Percentiles rank a stretch among this genome's conserved stretches.
Conservation (phyloP, 2,797 vertebrate species). For the Streptopelia turtur region DNA sequence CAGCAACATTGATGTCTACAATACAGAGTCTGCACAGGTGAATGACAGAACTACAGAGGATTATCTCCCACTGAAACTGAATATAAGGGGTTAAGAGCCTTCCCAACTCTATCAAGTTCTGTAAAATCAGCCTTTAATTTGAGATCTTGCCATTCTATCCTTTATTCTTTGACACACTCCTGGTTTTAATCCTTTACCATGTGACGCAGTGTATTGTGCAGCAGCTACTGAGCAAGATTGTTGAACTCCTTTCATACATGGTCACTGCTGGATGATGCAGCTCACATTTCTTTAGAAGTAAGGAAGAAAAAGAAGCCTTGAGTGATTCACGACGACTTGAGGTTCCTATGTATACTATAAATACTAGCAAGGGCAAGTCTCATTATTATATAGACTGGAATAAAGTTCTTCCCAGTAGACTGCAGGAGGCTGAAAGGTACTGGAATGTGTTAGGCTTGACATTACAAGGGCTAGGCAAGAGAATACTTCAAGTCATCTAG, state of each 20-base stretch:
- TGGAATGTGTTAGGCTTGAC: constrained; percentile 32
- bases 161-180: constrained; percentile 28
- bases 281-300: constrained; percentile 40
- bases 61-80: not conserved
- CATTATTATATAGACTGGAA: constrained; percentile 10
- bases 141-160: not conserved
- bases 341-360: constrained; percentile 25
- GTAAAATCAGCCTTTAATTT: constrained; percentile 5
- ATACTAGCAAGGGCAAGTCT: constrained; percentile 17
- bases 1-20: not conserved
- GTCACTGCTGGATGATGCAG: constrained; percentile 11
- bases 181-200: constrained; percentile 31
- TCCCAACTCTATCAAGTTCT: not conserved
- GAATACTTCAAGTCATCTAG: not conserved
- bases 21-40: not conserved
- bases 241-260: constrained; percentile 29
- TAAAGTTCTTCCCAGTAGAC: constrained; percentile 33
- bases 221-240: constrained; percentile 22
- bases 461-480: not conserved
- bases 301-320: not conserved
- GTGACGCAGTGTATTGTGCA: not conserved
- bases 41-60: not conserved
- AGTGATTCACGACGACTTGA: constrained; percentile 4
- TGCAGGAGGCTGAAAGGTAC: constrained; percentile 36
- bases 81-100: not conserved